Evolutionary conservation across 2,797 vertebrate species (phyloP).

Genomic region (Lagorchestes hirsutus): DNA sequence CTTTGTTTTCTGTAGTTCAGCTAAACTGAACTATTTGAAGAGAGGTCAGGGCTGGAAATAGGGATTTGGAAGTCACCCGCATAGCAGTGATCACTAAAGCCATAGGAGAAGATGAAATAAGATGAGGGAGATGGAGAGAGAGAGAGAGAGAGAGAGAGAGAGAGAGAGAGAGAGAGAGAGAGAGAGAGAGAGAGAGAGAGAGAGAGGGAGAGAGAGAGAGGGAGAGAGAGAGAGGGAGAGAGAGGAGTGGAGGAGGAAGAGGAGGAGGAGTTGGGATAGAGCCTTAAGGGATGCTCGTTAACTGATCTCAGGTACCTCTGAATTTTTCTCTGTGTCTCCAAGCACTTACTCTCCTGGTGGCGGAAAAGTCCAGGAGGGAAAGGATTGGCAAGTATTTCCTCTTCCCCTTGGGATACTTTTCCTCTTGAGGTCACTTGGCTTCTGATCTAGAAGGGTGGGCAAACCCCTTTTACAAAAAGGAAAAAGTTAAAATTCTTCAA

Average conservation of each 20-base stretch:
- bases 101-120: neutral
- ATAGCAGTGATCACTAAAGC: neutral
- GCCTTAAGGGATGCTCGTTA: too few species aligned
- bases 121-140: neutral
- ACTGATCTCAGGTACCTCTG: neutral
- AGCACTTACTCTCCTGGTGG: neutral
- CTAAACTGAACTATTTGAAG: neutral
- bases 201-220: too few species aligned
- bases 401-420: neutral
- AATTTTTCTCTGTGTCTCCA: neutral
- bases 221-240: too few species aligned
- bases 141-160: neutral
- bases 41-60: neutral
- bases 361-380: neutral
- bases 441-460: neutral
- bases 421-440: neutral
- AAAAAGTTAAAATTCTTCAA: neutral
- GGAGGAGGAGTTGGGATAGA: too few species aligned
- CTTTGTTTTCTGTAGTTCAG: neutral
- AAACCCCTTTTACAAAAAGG: neutral
- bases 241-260: too few species aligned
- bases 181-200: neutral
- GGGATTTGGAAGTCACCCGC: neutral
- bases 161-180: conserved; percentile 8
- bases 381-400: neutral